Conservation (phyloP, 1,140 invertebrate genomes). For the Trichoplusia ni region DNA sequence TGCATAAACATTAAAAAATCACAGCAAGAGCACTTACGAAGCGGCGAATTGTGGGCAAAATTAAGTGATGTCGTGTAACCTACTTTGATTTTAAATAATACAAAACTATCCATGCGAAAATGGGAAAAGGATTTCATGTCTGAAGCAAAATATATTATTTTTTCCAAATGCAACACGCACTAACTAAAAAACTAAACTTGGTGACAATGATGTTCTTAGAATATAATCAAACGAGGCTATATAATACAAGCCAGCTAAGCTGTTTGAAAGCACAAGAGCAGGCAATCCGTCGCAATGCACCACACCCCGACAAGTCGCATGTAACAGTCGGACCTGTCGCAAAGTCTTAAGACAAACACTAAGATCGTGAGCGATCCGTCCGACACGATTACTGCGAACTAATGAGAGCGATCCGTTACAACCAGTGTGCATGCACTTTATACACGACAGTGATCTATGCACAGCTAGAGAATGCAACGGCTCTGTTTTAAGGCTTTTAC, state of each 20-base stretch:
- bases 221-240: not conserved
- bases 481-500: not conserved
- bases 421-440: not conserved
- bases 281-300: not conserved
- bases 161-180: too few relatives aligned
- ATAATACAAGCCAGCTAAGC: not conserved
- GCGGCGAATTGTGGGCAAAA: too few relatives aligned
- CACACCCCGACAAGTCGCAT: too few relatives aligned
- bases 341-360: slow-evolving; percentile 4
- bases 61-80: too few relatives aligned
- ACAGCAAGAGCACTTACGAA: too few relatives aligned
- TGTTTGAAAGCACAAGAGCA: not conserved
- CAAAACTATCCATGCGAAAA: too few relatives aligned
- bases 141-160: too few relatives aligned
- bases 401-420: slow-evolving; percentile 1
- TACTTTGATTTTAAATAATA: too few relatives aligned
- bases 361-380: not conserved
- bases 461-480: not conserved
- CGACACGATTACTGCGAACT: not conserved
- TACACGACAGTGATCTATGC: not conserved
- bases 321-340: not conserved
- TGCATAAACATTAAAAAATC: too few relatives aligned
- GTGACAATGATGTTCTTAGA: not conserved
- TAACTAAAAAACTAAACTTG: not conserved
- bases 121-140: too few relatives aligned